A percentile compares a stretch with the other conserved stretches of the same genome.
Conservation (phyloP, 2,113 vertebrate species). For the Struthidea cinerea region DNA sequence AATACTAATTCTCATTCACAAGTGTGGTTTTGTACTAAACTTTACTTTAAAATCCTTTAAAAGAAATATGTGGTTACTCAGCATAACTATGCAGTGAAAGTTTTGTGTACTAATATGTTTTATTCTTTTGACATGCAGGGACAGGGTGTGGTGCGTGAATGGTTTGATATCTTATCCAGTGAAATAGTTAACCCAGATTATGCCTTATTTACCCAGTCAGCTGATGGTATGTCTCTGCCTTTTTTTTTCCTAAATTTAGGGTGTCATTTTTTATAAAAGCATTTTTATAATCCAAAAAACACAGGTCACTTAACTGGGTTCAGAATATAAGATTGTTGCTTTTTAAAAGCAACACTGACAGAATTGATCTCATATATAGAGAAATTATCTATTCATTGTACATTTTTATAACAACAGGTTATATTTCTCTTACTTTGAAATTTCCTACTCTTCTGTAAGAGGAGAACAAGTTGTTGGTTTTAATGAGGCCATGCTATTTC, state of each 20-base stretch:
- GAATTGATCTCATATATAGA: neutral
- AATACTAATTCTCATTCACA: neutral
- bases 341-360: neutral
- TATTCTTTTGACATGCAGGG: slow-evolving; percentile 76
- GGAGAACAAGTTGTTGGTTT: neutral
- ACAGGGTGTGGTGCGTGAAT: slow-evolving; percentile 96
- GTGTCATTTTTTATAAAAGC: neutral
- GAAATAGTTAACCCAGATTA: slow-evolving; percentile 99
- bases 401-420: neutral
- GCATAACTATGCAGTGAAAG: neutral
- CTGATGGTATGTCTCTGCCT: slow-evolving; percentile 84
- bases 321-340: neutral
- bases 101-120: slow-evolving; percentile 25
- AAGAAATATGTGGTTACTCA: neutral
- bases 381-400: neutral
- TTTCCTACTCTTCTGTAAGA: neutral
- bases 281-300: neutral
- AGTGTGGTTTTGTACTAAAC: neutral
- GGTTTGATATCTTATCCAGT: slow-evolving; percentile 98
- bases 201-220: slow-evolving; percentile 95
- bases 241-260: neutral
- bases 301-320: neutral
- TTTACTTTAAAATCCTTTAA: neutral
- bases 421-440: neutral
- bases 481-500: neutral